A percentile compares a stretch with the other conserved stretches of the same genome.
Evolutionary conservation across 1,140 invertebrate genomes (phyloP).

Genomic region (Argopecten irradians): DNA sequence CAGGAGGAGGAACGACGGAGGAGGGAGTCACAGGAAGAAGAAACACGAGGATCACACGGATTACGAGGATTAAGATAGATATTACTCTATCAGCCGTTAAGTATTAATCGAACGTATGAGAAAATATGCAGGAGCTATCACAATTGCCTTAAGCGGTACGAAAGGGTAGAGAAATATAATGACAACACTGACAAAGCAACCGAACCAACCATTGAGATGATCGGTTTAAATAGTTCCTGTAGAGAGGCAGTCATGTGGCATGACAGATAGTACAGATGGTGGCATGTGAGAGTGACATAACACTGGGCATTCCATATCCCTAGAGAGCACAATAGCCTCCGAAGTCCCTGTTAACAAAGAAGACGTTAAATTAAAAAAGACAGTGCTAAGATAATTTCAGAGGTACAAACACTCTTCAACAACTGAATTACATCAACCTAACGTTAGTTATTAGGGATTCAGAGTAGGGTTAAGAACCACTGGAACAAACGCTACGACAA

Average conservation of each 20-base stretch:
- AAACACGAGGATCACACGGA: slow-evolving; percentile 56
- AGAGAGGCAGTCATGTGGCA: slow-evolving; percentile 6
- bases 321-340: not conserved
- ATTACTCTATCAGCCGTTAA: slow-evolving; percentile 53
- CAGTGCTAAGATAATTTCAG: not conserved
- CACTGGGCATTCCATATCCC: not conserved
- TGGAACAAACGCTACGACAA: not conserved
- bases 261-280: not conserved
- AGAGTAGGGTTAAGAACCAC: not conserved
- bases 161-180: slow-evolving; percentile 72
- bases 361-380: not conserved
- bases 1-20: slow-evolving; percentile 68
- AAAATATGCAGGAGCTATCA: slow-evolving; percentile 52
- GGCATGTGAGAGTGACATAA: not conserved
- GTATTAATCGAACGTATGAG: too few relatives aligned
- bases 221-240: not conserved
- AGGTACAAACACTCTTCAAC: not conserved
- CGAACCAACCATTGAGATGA: not conserved
- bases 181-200: slow-evolving; percentile 55
- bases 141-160: slow-evolving; percentile 65
- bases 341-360: not conserved
- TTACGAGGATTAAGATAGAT: slow-evolving; percentile 45
- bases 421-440: not conserved
- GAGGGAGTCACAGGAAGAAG: slow-evolving; percentile 62
- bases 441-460: not conserved